Percentiles rank a stretch among this genome's conserved stretches.
Evolutionary conservation across 1,140 invertebrate genomes (phyloP).

Genomic region (Copidosoma floridanum): DNA sequence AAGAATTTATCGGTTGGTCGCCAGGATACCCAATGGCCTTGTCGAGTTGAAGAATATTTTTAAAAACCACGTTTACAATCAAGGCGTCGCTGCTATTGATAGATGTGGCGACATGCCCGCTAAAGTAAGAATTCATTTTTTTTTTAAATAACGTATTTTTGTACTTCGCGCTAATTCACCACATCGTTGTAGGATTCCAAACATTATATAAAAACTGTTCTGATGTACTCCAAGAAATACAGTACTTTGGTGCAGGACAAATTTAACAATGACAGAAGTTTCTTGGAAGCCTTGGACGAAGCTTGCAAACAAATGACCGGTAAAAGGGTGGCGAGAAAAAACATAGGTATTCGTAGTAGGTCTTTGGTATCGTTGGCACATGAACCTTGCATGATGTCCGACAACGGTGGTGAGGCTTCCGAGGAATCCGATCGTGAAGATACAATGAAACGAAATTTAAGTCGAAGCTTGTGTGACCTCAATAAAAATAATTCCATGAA

Average conservation of each 20-base stretch:
- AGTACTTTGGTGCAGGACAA: slow-evolving; percentile 89
- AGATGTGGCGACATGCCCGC: slow-evolving; percentile 83
- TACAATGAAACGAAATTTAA: slow-evolving; percentile 93
- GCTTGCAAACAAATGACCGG: slow-evolving; percentile 98
- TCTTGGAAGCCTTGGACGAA: slow-evolving; percentile 95
- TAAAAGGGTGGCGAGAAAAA: slow-evolving; percentile 89
- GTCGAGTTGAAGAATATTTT: slow-evolving; percentile 84
- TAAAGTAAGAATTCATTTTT: slow-evolving; percentile 59
- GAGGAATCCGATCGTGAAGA: slow-evolving; percentile 99
- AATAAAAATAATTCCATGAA: too few relatives aligned
- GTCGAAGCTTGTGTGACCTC: too few relatives aligned
- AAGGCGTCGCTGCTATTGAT: slow-evolving; percentile 90
- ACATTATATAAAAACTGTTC: slow-evolving; percentile 93
- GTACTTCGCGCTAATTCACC: slow-evolving; percentile 5
- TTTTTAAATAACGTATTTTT: too few relatives aligned
- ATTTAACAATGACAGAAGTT: slow-evolving; percentile 96
- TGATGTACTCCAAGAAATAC: slow-evolving; percentile 98
- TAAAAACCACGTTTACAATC: slow-evolving; percentile 90
- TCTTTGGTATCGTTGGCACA: slow-evolving; percentile 95
- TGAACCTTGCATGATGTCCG: slow-evolving; percentile 95
- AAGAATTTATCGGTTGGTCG: slow-evolving; percentile 93
- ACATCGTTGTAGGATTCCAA: slow-evolving; percentile 80
- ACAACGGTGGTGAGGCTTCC: slow-evolving; percentile 97
- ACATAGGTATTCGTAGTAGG: slow-evolving; percentile 87
- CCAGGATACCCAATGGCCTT: slow-evolving; percentile 89